A percentile compares a stretch with the other conserved stretches of the same genome.
phyloP scores from a whole-genome alignment of 2,113 vertebrate species.

The Bombycilla garrulus region DNA sequence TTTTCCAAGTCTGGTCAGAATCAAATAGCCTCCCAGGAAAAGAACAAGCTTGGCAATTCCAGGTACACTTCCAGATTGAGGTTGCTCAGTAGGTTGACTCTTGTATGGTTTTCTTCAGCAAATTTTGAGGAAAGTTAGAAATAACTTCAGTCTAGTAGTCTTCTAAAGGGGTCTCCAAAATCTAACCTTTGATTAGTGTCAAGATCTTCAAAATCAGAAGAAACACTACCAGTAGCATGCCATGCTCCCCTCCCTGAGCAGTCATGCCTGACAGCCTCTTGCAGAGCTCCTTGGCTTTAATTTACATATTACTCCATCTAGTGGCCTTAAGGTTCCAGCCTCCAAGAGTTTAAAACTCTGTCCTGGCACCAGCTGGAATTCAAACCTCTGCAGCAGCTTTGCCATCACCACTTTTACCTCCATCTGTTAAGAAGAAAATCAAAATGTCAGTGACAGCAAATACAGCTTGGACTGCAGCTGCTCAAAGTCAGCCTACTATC shows the following conservation, averaged over 20 bases:
- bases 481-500: background rate
- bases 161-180: background rate
- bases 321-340: conserved; percentile 76
- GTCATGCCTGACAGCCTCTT: background rate
- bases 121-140: background rate
- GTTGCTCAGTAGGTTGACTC: background rate
- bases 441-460: background rate
- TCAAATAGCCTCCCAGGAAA: background rate
- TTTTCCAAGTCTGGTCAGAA: background rate
- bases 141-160: background rate
- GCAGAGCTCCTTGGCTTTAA: conserved; percentile 69
- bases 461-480: background rate
- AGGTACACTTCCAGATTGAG: background rate
- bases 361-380: conserved; percentile 80
- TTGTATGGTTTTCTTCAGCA: background rate
- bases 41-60: background rate
- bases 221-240: background rate
- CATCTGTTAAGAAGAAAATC: conserved; percentile 77
- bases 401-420: conserved; percentile 92
- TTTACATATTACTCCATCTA: conserved; percentile 83
- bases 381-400: conserved; percentile 90
- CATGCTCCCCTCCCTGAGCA: fast-evolving
- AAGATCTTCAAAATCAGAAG: background rate
- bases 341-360: conserved; percentile 84
- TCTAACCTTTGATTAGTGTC: background rate